A percentile compares a stretch with the other conserved stretches of the same genome.
Evolutionary conservation across 2,797 vertebrate species (phyloP).

Genomic region (Orientallactaga sibirica): DNA sequence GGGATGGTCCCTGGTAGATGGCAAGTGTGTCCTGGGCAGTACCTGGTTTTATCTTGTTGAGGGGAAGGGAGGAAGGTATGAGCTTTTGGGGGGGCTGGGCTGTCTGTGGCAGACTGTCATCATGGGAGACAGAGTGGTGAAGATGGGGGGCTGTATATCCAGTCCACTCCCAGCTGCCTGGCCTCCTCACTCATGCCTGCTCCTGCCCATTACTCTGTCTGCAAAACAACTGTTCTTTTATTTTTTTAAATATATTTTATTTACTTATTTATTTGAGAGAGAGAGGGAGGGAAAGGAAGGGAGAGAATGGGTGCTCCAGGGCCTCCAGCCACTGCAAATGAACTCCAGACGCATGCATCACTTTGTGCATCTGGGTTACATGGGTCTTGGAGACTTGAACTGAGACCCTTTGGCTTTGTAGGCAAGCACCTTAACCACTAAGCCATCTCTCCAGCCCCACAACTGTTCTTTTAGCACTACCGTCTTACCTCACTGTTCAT

Average conservation of each 20-base stretch:
- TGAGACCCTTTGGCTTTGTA: no score
- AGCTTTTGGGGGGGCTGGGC: neutral
- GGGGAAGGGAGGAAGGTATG: neutral
- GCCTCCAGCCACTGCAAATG: no score
- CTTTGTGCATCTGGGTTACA: no score
- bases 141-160: slow-evolving; percentile 1
- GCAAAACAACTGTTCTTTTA: neutral
- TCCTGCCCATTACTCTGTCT: neutral
- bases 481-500: neutral
- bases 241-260: no score
- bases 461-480: neutral
- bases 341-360: no score
- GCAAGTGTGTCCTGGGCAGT: neutral
- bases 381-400: no score
- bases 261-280: no score
- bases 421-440: no score
- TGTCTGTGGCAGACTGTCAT: neutral
- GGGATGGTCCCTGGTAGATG: neutral
- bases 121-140: neutral
- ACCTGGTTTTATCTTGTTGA: neutral
- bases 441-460: no score
- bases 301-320: no score
- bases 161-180: neutral
- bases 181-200: neutral
- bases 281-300: no score